A percentile compares a stretch with the other conserved stretches of the same genome.
Conservation (phyloP, 2,888 invertebrate species). For the Lomographa bimaculata region DNA sequence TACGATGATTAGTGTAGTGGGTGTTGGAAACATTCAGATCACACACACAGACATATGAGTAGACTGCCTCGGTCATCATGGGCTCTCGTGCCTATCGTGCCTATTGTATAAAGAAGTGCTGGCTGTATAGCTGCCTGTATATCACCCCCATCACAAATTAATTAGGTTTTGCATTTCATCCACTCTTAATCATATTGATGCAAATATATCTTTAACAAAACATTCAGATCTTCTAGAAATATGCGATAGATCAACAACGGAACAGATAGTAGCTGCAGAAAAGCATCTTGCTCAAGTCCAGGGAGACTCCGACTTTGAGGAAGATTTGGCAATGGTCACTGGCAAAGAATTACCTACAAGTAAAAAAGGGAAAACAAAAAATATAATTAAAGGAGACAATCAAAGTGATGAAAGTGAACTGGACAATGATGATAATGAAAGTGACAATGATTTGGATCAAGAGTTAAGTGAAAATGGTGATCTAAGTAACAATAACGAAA, state of each 20-base stretch:
- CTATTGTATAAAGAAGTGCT: too few species aligned
- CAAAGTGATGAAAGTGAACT: conserved; percentile 26
- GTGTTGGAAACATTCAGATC: too few species aligned
- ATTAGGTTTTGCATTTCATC: too few species aligned
- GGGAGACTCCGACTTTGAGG: conserved; percentile 85
- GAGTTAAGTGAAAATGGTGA: conserved; percentile 18
- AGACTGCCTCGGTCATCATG: too few species aligned
- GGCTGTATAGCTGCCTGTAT: too few species aligned
- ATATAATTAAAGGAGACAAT: conserved; percentile 25
- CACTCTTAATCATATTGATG: too few species aligned
- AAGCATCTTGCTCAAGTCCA: conserved; percentile 84
- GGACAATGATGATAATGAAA: conserved; percentile 29
- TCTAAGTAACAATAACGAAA: conserved; percentile 9
- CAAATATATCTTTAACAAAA: too few species aligned
- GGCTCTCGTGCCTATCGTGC: too few species aligned
- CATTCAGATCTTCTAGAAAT: conserved; percentile 88
- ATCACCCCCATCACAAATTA: too few species aligned
- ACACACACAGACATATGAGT: too few species aligned
- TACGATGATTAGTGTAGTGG: too few species aligned
- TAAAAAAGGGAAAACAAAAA: conserved; percentile 41
- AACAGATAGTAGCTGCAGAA: conserved; percentile 84
- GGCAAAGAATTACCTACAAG: conserved; percentile 58
- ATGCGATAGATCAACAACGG: conserved; percentile 87
- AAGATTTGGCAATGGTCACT: conserved; percentile 84
- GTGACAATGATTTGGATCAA: conserved; percentile 29